Conservation (phyloP, 2,797 vertebrate species). For the Stomatorhinus walkeri region DNA sequence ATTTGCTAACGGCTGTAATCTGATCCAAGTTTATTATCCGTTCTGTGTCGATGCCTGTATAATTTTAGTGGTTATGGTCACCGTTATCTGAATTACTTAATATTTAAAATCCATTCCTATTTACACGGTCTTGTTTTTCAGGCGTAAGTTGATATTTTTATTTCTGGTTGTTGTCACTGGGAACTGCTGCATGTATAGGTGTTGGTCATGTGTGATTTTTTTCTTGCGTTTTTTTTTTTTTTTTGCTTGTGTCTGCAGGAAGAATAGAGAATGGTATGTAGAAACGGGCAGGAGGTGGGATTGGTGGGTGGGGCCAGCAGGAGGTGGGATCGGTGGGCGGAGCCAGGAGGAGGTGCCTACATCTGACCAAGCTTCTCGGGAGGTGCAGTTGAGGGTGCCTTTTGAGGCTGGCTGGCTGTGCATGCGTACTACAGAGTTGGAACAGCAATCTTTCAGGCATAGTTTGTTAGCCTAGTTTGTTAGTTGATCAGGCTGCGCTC, state of each 20-base stretch:
- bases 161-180: background rate
- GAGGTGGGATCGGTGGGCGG: background rate
- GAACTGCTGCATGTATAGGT: background rate
- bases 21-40: background rate
- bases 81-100: background rate
- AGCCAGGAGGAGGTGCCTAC: background rate
- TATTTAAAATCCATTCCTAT: background rate
- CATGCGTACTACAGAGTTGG: background rate
- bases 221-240: background rate
- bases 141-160: background rate
- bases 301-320: background rate
- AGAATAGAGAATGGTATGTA: slow-evolving; percentile 2
- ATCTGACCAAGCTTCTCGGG: background rate
- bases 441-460: background rate
- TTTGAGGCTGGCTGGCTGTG: background rate
- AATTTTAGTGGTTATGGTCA: background rate
- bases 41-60: background rate
- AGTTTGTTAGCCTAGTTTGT: background rate
- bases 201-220: background rate
- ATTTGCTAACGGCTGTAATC: background rate
- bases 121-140: background rate
- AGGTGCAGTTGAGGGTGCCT: background rate
- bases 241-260: background rate
- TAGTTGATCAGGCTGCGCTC: background rate
- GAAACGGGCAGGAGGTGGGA: background rate